Base-by-base conservation (phyloP, 2,113 vertebrate genomes). In the Sciurus niger region DNA sequence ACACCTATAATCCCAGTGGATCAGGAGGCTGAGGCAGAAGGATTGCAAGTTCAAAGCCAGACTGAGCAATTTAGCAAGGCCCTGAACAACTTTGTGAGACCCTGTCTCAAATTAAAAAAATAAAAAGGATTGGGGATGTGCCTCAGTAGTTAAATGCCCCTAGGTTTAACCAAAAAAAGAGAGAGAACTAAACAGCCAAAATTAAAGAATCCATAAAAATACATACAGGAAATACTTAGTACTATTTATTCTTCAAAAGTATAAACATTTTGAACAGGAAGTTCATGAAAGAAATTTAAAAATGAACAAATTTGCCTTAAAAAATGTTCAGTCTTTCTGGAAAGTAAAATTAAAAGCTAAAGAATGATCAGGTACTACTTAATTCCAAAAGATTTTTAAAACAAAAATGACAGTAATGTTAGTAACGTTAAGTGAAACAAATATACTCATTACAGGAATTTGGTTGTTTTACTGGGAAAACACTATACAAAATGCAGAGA, bases 271-370 rank as follows among this genome's bases (percentile, higher is more conserved):
- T 90, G 40, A 77, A 58, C 8, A 83, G 46, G 48, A 78, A 51
- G 24, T 70, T 90, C 46, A 70, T 11, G 55, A 84, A 83, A 89
- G 4, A 48, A 53, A 73, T 13, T 80, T 76, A 14, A 76, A 86
- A 74, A 43, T 20, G 24, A 88, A 43, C 7, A 74, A 60, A 89
- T 16, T 16, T 67, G 24, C 6, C 37, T 77, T 18, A 67, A 78
- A 79, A 84, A 92, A 40, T 79, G 14, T 93, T 88, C 55, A 76
- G 9, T 24, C 30, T 80, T 87, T 79, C 51, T 67, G 18, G 20
- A 74, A 94, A 97, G 84, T 34, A 70, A 78, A 88, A 72, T 13
- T 30, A 9, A 82, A 82, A 80, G 13, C 43, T 76, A 88, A 84
- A 84, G 28, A 92, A 76, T 32, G 2, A 80, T 53, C 48, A 67